Percentiles rank a stretch among this genome's conserved stretches.
phyloP scores from a whole-genome alignment of 2,113 vertebrate species.

The Spea multiplicata region DNA sequence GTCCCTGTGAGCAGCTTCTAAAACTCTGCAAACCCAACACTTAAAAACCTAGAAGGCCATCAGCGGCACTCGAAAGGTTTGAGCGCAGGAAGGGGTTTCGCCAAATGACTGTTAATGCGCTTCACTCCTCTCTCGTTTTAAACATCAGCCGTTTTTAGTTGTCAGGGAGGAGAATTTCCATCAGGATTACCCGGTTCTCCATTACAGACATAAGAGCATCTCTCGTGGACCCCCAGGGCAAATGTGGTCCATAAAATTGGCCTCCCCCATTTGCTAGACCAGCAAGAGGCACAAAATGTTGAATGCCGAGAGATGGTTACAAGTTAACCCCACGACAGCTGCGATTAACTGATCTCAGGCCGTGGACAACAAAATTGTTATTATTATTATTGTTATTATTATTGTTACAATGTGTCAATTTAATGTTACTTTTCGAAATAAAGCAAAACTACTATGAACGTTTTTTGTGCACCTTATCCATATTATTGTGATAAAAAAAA shows the following conservation, averaged over 20 bases:
- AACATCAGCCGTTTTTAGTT: background rate
- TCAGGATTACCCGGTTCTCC: background rate
- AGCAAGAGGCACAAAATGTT: background rate
- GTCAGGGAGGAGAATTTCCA: background rate
- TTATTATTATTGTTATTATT: too few species aligned
- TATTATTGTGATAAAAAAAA: too few species aligned
- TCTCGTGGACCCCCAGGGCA: background rate
- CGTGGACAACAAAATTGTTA: too few species aligned
- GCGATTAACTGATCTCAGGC: too few species aligned
- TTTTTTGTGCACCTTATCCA: too few species aligned
- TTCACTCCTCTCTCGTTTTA: background rate
- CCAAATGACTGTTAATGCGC: background rate
- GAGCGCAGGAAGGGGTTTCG: background rate
- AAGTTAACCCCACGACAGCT: too few species aligned
- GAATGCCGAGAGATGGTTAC: background rate
- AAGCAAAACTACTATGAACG: too few species aligned
- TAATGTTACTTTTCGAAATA: too few species aligned
- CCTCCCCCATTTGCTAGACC: background rate
- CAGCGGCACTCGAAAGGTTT: background rate
- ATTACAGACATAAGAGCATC: background rate
- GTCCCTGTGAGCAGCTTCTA: background rate
- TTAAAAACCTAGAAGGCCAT: background rate
- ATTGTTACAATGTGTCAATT: too few species aligned
- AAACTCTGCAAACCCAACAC: background rate
- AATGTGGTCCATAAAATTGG: background rate